Base-by-base conservation (phyloP, 2,888 invertebrate genomes). In the Labia minor region DNA sequence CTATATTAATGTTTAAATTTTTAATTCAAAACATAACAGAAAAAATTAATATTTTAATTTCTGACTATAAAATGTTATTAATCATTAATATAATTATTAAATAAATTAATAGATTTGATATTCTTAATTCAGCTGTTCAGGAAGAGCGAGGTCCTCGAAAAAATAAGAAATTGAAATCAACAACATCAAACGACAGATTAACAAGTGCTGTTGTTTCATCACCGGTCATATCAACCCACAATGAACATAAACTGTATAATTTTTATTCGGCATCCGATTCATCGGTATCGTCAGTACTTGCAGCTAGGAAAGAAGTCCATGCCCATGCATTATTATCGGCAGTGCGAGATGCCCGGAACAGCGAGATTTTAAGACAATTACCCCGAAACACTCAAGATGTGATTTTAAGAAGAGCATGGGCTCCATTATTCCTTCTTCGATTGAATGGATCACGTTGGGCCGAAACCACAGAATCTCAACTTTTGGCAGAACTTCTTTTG, bases 91-190 rank as follows among this genome's bases (percentile, higher is more conserved):
- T n/a, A n/a, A n/a, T n/a, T n/a, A n/a, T n/a, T n/a, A n/a, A n/a
- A n/a, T n/a, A n/a, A n/a, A n/a, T n/a, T n/a, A n/a, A n/a, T n/a
- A n/a, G n/a, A n/a, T n/a, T n/a, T n/a, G n/a, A n/a, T n/a, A n/a
- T n/a, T n/a, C n/a, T n/a, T n/a, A n/a, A n/a, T 72, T 20, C 72
- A 89, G 91, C 92, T 18, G 92, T 92, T 0, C 92, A 92, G 78
- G 88, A 89, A 75, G 92, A 92, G 76, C 81, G 92, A 66, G 92
- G 92, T 0, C 92, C 92, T 0, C 79, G 91, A 67, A 84, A 83
- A 62, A 65, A 61, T 33, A 66, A 66, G 14, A 49, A 49, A 14
- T 49, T 49, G n/a, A 63, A 63, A 49, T 3, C 14, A 11, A 11
- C 6, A 8, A 11, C 14, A n/a, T 16, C 14, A 10, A 11, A 3